A percentile compares a stretch with the other conserved stretches of the same genome.
These are phyloP conservation scores for Balearica regulorum DNA, from an alignment of 2,797 vertebrate genomes.

Conservation along the genomic window DNA sequence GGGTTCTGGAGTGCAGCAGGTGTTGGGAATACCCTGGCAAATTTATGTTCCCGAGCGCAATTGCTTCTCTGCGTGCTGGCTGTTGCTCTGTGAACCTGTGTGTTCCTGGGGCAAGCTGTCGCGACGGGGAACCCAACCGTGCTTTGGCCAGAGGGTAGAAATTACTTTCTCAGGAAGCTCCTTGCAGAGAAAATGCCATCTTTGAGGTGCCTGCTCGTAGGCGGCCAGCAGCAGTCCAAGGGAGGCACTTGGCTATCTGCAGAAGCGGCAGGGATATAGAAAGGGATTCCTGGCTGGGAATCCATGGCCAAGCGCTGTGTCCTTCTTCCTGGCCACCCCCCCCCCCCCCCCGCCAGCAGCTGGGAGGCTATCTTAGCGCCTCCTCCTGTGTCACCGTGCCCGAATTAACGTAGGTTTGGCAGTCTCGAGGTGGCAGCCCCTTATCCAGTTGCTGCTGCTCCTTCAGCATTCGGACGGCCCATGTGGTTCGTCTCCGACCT, in stretches of 20 bases:
- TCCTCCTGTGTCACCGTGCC: conserved; percentile 73
- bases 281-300: background rate
- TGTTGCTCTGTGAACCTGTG: background rate
- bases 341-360: background rate
- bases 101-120: background rate
- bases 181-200: background rate
- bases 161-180: background rate
- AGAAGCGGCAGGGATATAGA: background rate
- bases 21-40: background rate
- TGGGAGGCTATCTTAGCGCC: conserved; percentile 7
- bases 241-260: background rate
- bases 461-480: background rate
- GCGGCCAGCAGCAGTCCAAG: background rate
- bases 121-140: accelerated
- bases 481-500: accelerated
- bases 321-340: background rate
- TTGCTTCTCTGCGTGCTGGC: background rate
- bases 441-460: conserved; percentile 39
- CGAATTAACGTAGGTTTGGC: conserved; percentile 76
- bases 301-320: background rate
- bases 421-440: conserved; percentile 63
- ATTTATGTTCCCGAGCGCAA: accelerated
- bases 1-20: background rate
- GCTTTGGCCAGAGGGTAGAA: background rate
- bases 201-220: background rate